A percentile compares a stretch with the other conserved stretches of the same genome.
Conservation (phyloP, 2,113 vertebrate species). For the Xiphophorus couchianus region DNA sequence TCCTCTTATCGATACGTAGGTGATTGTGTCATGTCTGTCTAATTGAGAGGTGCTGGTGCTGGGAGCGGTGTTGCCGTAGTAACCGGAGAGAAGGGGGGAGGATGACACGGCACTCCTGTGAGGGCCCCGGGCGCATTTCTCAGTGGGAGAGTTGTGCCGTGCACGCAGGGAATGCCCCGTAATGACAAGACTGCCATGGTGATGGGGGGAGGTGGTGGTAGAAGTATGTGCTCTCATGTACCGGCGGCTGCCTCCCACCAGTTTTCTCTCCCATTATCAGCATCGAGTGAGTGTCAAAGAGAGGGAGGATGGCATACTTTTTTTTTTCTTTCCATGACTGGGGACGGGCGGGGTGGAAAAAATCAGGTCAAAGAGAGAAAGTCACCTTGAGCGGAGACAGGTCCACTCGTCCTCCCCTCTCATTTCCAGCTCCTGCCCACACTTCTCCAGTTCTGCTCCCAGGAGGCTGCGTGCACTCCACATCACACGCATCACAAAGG, state of each 20-base stretch:
- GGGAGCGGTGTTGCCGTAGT: constrained; percentile 65
- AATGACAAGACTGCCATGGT: constrained; percentile 68
- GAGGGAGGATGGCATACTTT: constrained; percentile 53
- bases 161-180: constrained; percentile 68
- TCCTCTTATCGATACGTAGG: constrained; percentile 54
- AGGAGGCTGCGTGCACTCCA: neutral
- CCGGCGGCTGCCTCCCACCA: constrained; percentile 58
- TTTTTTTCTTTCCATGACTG: constrained; percentile 64
- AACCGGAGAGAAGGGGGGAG: constrained; percentile 42
- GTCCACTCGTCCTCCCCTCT: constrained; percentile 30
- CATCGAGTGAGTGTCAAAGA: constrained; percentile 49
- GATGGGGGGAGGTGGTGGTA: constrained; percentile 56
- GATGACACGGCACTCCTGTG: constrained; percentile 38
- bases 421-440: constrained; percentile 52
- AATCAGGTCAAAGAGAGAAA: constrained; percentile 69
- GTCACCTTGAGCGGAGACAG: constrained; percentile 76
- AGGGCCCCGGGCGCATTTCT: constrained; percentile 45
- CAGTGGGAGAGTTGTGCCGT: constrained; percentile 62
- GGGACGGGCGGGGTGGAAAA: constrained; percentile 51
- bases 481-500: constrained; percentile 6
- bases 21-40: constrained; percentile 66
- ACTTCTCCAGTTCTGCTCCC: constrained; percentile 57
- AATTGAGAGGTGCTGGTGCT: constrained; percentile 68
- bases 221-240: constrained; percentile 54
- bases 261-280: constrained; percentile 59